Conservation (phyloP, 1,140 invertebrate species). For the Cydia pomonella region DNA sequence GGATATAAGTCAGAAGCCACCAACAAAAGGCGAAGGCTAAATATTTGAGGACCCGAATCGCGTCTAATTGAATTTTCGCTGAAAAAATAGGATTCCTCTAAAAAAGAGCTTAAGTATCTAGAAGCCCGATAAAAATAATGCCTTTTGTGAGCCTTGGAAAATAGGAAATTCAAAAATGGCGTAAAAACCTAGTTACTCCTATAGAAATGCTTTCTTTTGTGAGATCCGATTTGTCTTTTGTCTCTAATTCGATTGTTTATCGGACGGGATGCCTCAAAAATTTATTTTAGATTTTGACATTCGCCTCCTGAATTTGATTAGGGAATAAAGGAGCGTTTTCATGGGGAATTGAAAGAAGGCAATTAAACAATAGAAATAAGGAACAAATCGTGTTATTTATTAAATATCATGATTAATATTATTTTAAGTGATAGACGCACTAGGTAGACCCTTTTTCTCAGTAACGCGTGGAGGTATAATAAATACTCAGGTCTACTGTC, state of each 20-base stretch:
- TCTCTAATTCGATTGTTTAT: slow-evolving; percentile 26
- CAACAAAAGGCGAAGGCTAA: slow-evolving; percentile 9
- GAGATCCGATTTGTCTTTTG: background rate
- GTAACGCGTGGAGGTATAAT: too few relatives aligned
- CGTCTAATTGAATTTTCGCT: slow-evolving; percentile 16
- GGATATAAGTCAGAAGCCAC: slow-evolving; percentile 1
- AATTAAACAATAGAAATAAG: too few relatives aligned
- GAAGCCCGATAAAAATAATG: background rate
- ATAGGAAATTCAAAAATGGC: background rate
- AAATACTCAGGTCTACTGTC: too few relatives aligned
- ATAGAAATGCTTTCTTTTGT: background rate
- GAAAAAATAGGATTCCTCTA: background rate
- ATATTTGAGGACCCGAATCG: slow-evolving; percentile 12
- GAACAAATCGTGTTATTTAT: too few relatives aligned
- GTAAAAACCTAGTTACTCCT: background rate
- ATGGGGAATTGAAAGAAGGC: too few relatives aligned
- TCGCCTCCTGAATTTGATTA: slow-evolving; percentile 9
- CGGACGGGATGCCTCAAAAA: background rate
- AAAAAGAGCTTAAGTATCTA: background rate
- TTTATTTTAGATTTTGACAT: slow-evolving; percentile 20
- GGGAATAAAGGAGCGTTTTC: background rate
- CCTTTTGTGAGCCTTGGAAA: background rate
- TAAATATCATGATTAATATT: too few relatives aligned
- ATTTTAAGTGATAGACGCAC: too few relatives aligned
- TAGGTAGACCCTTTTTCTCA: too few relatives aligned